Percentiles rank a stretch among this genome's conserved stretches.
Evolutionary conservation across 2,113 vertebrate species (phyloP).

Genomic region (Pomatorhinus ruficollis): DNA sequence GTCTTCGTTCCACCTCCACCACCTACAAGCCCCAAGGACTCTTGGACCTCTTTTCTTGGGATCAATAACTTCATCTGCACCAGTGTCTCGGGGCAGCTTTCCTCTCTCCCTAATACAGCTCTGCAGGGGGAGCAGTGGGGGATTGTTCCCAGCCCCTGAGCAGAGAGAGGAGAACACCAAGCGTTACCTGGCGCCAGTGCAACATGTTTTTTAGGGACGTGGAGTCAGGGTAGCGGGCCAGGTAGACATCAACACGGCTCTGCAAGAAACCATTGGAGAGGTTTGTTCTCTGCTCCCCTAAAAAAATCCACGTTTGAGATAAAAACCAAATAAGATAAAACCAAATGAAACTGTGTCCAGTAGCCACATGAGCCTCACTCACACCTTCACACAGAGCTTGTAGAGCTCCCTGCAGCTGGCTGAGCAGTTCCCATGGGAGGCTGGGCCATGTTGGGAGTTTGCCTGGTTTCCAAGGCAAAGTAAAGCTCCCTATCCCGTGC

Average conservation of each 20-base stretch:
- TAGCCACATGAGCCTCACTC: not conserved
- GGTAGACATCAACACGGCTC: conserved; percentile 83
- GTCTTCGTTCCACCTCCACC: not conserved
- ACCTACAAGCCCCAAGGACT: not conserved
- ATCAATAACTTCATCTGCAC: not conserved
- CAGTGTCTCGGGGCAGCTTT: not conserved
- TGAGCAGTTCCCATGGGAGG: not conserved
- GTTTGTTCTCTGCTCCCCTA: not conserved
- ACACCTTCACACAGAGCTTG: not conserved
- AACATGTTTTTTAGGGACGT: conserved; percentile 85
- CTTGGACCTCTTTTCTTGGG: not conserved
- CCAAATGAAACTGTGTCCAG: not conserved
- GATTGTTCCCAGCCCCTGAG: not conserved
- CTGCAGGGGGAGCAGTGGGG: not conserved
- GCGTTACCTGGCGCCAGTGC: conserved; percentile 87
- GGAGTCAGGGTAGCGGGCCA: conserved; percentile 82
- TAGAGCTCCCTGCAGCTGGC: not conserved
- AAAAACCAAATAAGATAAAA: too few species aligned
- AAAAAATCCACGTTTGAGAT: not conserved
- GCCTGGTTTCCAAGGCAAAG: not conserved
- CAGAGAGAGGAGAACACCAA: not conserved
- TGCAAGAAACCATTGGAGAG: conserved; percentile 47
- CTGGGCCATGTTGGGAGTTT: not conserved
- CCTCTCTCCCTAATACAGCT: not conserved
- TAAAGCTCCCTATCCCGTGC: not conserved